Base-by-base conservation (phyloP, 2,888 invertebrate species). In the Eupithecia subumbrata region DNA sequence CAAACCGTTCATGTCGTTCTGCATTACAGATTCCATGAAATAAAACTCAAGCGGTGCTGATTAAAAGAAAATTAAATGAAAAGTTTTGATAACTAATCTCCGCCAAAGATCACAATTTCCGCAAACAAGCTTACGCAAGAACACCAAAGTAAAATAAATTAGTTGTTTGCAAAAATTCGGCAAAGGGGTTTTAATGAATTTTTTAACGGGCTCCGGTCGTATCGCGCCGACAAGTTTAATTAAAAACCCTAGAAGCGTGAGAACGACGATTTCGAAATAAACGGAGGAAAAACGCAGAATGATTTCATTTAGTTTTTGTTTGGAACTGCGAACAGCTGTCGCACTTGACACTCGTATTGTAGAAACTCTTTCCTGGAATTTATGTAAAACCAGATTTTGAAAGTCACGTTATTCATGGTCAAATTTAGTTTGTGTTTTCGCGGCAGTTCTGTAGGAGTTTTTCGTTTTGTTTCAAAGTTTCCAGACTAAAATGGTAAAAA, bases 151-250 rank as follows among this genome's bases (percentile, higher is more conserved):
- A 76, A 77, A 79, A 81, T 77, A 81, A 80, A 89, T 88, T 85
- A 86, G 85, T 86, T 87, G 85, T 87, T 84, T 85, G 84, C 87
- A 84, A 85, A 82, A 86, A 85, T 81, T 80, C 81, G 83, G 83
- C 84, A 85, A 88, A 89, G 84, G 78, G 87, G 86, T 85, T 89
- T 87, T 86, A 90, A 90, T 91, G 87, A 90, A 89, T 90, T 91
- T 91, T 90, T 90, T 86, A 89, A 86, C 83, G 86, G 83, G 83
- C 78, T 82, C 83, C 83, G 84, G 79, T 77, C 81, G 86, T 87
- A 87, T 87, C 85, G 82, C 81, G 82, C 84, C 86, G 86, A 89
- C 87, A 90, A 90, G 85, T 91, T 91, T 91, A 91, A 91, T 91
- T 91, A 91, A 91, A 91, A 90, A 80, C 85, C 86, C 87, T 84